Base-by-base conservation (phyloP, 2,113 vertebrate species). In the Haemorhous mexicanus region DNA sequence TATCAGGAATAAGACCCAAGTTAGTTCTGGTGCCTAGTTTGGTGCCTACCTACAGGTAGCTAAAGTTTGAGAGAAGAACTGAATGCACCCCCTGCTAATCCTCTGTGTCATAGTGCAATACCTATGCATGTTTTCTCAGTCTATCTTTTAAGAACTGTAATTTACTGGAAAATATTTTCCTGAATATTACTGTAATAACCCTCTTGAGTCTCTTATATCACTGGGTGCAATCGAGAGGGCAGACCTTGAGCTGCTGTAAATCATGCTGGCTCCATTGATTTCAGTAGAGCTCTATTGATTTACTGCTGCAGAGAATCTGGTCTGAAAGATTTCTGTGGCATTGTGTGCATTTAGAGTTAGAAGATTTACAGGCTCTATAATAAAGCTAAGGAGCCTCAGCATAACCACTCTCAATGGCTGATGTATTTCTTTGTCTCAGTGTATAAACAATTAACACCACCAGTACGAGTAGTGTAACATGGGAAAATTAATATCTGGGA, bases 141-240 rank as follows among this genome's bases (percentile, higher is more conserved):
- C 55, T 92, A 6, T 86, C 39, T 93, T 81, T 93, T 90, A 95
- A 93, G 88, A 86, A 86, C 55, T 81, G 35, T 86, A 94, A 92
- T 95, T 93, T 95, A 90, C 79, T 74, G 83, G 88, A 92, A 97
- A 96, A 94, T 70, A 78, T 89, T 90, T 96, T 93, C 59, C 76
- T 81, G 52, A 94, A 92, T 95, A 97, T 96, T 93, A 92, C 88
- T 90, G 72, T 94, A 96, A 97, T 94, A 93, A 94, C 43, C 61
- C 90, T 84, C 92, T 32, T 44, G 94, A 90, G 94, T 84, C n/a
- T 88, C 59, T 92, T 95, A 59, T 90, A 95, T 95, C 94, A 96
- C 55, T 55, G 55, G 35, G 72, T 0, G 1, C 80, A 93, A 97
- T 94, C 27, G 14, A 96, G 96, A 96, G 86, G 95, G 83, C 90